A percentile compares a stretch with the other conserved stretches of the same genome.
These are phyloP conservation scores for Dendrolimus punctatus DNA, from an alignment of 1,140 invertebrate species.

Conservation along the genomic window DNA sequence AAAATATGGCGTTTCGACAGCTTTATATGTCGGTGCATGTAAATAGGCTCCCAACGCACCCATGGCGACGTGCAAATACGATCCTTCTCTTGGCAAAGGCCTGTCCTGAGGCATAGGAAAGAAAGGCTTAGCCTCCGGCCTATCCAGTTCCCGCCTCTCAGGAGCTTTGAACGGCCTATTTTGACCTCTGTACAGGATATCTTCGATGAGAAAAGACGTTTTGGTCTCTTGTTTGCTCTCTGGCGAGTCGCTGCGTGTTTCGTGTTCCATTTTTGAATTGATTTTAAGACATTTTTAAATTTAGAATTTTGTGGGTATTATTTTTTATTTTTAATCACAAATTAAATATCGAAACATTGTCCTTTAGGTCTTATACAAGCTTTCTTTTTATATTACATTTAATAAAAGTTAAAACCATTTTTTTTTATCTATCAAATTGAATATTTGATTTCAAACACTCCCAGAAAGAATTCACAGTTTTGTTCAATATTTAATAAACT, in stretches of 20 bases:
- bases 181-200: slow-evolving; percentile 81
- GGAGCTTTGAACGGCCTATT: slow-evolving; percentile 39
- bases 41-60: slow-evolving; percentile 75
- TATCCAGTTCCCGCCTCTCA: slow-evolving; percentile 41
- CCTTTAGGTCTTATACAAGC: too few relatives aligned
- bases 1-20: slow-evolving; percentile 77
- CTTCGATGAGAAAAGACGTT: slow-evolving; percentile 86
- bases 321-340: not conserved
- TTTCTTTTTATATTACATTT: too few relatives aligned
- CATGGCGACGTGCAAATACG: slow-evolving; percentile 76
- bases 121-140: slow-evolving; percentile 30
- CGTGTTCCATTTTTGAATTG: slow-evolving; percentile 41
- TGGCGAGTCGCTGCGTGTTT: slow-evolving; percentile 49
- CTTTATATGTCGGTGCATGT: slow-evolving; percentile 76
- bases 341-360: not conserved
- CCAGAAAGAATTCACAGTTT: too few relatives aligned
- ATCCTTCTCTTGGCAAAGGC: slow-evolving; percentile 63
- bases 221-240: slow-evolving; percentile 52
- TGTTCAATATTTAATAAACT: too few relatives aligned
- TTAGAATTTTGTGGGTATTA: too few relatives aligned
- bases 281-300: slow-evolving; percentile 9
- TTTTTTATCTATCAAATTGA: too few relatives aligned
- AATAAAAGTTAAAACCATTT: too few relatives aligned
- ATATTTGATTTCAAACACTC: too few relatives aligned
- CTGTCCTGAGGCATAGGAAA: slow-evolving; percentile 56